Evolutionary conservation across 1,140 invertebrate species (phyloP).

Genomic region (Drosophila nigromelanica): DNA sequence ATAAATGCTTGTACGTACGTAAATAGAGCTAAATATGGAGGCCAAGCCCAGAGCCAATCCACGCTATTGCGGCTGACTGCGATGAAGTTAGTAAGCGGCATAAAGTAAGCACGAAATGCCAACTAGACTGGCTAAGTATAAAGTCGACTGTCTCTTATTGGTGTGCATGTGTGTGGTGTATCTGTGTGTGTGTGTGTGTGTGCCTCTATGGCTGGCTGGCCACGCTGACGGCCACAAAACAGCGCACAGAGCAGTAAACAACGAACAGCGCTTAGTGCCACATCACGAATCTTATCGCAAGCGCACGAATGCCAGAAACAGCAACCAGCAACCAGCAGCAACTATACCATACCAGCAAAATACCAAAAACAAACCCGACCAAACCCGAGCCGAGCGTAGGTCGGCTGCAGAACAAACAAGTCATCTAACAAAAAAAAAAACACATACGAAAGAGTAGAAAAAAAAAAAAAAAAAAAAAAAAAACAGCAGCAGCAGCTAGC

Average conservation of each 20-base stretch:
- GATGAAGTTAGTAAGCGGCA: conserved; percentile 77
- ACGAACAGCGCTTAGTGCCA: conserved; percentile 80
- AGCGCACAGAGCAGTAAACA: conserved; percentile 79
- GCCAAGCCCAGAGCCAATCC: conserved; percentile 29
- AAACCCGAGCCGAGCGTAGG: conserved; percentile 57
- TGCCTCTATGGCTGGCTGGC: conserved; percentile 78
- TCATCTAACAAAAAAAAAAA: conserved; percentile 56
- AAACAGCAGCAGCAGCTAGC: conserved; percentile 37
- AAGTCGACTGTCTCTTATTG: conserved; percentile 31
- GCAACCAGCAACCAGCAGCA: conserved; percentile 37
- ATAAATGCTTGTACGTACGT: conserved; percentile 8
- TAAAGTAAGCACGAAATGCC: conserved; percentile 81
- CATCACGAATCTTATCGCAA: conserved; percentile 81
- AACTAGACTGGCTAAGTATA: conserved; percentile 73
- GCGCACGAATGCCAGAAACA: conserved; percentile 56
- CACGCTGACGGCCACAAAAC: conserved; percentile 77
- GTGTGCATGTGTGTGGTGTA: conserved; percentile 23
- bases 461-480: too few relatives aligned
- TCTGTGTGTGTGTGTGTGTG: conserved; percentile 27
- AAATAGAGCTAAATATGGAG: conserved; percentile 46
- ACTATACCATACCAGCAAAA: conserved; percentile 38
- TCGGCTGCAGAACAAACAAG: conserved; percentile 80
- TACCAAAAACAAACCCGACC: conserved; percentile 44
- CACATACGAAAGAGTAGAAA: conserved; percentile 46
- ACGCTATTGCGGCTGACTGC: conserved; percentile 12